A percentile compares a stretch with the other conserved stretches of the same genome.
These are phyloP conservation scores for Euglossa dilemma DNA, from an alignment of 1,140 invertebrate genomes.

Conservation along the genomic window DNA sequence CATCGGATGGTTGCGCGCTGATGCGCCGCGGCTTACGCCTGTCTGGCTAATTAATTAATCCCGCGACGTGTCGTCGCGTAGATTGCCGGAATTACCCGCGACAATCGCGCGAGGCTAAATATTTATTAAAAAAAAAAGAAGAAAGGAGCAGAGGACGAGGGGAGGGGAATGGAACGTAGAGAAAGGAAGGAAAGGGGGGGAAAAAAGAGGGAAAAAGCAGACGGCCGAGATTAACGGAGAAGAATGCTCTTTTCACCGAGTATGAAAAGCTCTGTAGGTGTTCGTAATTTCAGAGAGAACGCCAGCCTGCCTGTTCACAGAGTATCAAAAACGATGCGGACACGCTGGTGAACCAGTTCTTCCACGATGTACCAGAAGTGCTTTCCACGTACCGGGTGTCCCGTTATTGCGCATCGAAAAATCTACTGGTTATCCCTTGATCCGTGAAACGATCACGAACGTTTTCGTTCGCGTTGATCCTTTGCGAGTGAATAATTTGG, in stretches of 20 bases:
- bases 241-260: conserved; percentile 29
- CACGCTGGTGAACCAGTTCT: conserved; percentile 23
- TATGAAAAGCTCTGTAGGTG: conserved; percentile 26
- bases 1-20: neutral
- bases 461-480: no score
- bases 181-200: no score
- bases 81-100: neutral
- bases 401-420: neutral
- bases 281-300: conserved; percentile 32
- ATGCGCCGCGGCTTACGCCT: neutral
- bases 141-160: neutral
- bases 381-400: neutral
- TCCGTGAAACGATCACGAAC: no score
- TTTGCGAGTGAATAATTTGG: no score
- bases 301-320: neutral
- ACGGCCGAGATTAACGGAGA: neutral
- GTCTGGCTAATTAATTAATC: conserved; percentile 22
- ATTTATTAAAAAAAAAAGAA: neutral
- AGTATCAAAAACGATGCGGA: conserved; percentile 27
- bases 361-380: neutral
- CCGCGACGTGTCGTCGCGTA: neutral
- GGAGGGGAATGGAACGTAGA: neutral
- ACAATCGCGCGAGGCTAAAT: conserved; percentile 12
- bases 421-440: no score
- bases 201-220: neutral